Evolutionary conservation across 2,797 vertebrate genomes (phyloP), one percentile per base, ranked within the genome.

Genomic region (Paratrypauchen microcephalus): DNA sequence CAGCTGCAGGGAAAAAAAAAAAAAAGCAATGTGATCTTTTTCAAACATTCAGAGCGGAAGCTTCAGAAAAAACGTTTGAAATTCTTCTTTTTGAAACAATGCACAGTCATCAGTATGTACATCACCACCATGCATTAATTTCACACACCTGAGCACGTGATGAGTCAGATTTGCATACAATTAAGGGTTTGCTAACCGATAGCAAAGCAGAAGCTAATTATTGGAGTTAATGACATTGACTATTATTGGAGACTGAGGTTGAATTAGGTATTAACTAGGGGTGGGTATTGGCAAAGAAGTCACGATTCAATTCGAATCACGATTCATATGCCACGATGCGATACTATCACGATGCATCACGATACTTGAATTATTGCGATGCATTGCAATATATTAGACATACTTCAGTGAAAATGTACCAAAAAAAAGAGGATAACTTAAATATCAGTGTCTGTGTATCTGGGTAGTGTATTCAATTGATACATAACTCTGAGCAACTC

Each of bases 151-250:
- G 72, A 76, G 45, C 71, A 24, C 66, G 71, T 19, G 55, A 72
- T 72, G 82, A 68, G n/a, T 74, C 66, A 65, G 72, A 78, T 77
- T 80, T 71, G 77, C 74, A 75, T 71, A 63, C 71, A 79, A 80
- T 81, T 82, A 82, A 77, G 41, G 73, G 71, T 75, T 72, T 65
- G 60, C 76, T 72, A 73, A 81, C 61, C 59, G 47, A 61, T 2
- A 6, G 16, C 16, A 21, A 61, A 55, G 47, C 75, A 69, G 71
- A 56, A 64, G 60, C 71, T 63, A 30, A 30, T 58, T 54, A 69
- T 28, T 75, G 26, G 55, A 68, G 66, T 77, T 78, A 64, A 81
- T 80, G 74, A 76, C 74, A 80, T 65, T 59, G 65, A 78, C 69
- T 82, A 83, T 78, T 65, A 52, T 66, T 45, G 13, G 41, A 45